Percentiles rank a stretch among this genome's conserved stretches.
Conservation (phyloP, 2,888 invertebrate genomes). For the Meandrusa payeni region DNA sequence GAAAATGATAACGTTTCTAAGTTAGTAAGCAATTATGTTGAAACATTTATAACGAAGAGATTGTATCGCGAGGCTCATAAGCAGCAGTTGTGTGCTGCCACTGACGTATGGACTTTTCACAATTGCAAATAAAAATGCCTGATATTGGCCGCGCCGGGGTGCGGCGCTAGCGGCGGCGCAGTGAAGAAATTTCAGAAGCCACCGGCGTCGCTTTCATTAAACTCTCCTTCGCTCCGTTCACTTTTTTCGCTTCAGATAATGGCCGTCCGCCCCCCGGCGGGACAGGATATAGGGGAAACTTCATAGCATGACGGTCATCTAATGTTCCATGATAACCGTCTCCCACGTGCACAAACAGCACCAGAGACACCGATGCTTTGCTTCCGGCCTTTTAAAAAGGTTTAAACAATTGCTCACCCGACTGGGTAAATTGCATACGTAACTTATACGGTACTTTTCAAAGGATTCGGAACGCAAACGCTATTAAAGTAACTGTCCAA, state of each 20-base stretch:
- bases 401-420: no score
- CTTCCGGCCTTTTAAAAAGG: no score
- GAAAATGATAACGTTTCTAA: no score
- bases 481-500: no score
- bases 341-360: no score
- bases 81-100: neutral
- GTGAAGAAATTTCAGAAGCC: constrained; percentile 29
- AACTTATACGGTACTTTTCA: no score
- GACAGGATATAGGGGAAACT: constrained; percentile 36
- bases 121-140: constrained; percentile 12
- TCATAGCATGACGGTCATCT: no score
- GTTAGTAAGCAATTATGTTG: no score
- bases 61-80: neutral
- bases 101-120: constrained; percentile 10
- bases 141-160: constrained; percentile 6
- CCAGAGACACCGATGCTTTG: no score
- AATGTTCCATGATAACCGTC: no score
- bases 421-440: no score
- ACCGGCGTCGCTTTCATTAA: constrained; percentile 36
- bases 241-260: constrained; percentile 29
- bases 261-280: constrained; percentile 34
- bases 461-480: no score
- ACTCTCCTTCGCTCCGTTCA: constrained; percentile 28
- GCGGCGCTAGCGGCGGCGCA: constrained; percentile 3
- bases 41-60: neutral